phyloP scores from a whole-genome alignment of 2,888 invertebrate genomes.

The Drosophila robusta region DNA sequence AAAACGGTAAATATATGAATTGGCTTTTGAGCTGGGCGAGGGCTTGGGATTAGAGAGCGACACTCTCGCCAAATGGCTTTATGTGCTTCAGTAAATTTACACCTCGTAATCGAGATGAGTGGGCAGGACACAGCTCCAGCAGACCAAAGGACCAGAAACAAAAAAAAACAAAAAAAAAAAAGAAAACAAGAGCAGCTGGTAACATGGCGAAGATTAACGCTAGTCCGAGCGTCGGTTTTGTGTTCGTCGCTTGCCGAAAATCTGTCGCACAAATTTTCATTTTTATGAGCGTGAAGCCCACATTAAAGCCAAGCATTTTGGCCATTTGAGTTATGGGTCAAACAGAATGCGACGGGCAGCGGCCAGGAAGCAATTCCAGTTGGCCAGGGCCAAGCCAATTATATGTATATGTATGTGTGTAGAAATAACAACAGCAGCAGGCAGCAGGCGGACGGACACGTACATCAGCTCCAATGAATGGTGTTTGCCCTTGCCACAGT shows the following conservation, averaged over 20 bases:
- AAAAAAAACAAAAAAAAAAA: slow-evolving; percentile 1
- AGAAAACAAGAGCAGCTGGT: slow-evolving; percentile 57
- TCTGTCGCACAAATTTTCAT: slow-evolving; percentile 76
- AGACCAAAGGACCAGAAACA: background rate
- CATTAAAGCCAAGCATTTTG: slow-evolving; percentile 66
- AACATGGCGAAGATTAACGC: slow-evolving; percentile 70
- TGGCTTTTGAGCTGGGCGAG: slow-evolving; percentile 70
- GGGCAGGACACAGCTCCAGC: slow-evolving; percentile 24
- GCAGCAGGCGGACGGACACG: slow-evolving; percentile 33
- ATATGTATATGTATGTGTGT: slow-evolving; percentile 35
- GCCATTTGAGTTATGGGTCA: slow-evolving; percentile 60
- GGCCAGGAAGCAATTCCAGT: slow-evolving; percentile 31
- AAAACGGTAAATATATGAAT: slow-evolving; percentile 77
- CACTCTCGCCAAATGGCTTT: slow-evolving; percentile 72
- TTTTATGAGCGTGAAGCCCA: slow-evolving; percentile 60
- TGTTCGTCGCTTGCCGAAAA: slow-evolving; percentile 47
- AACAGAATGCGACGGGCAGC: slow-evolving; percentile 4
- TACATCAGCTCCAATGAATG: slow-evolving; percentile 52
- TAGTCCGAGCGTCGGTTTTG: slow-evolving; percentile 31
- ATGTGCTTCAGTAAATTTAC: slow-evolving; percentile 80
- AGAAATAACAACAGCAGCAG: slow-evolving; percentile 37
- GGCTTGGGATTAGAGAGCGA: slow-evolving; percentile 55
- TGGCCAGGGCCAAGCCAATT: slow-evolving; percentile 53
- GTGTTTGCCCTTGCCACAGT: slow-evolving; percentile 47
- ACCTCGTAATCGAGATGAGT: slow-evolving; percentile 80